Base-by-base conservation (phyloP, 1,140 invertebrate species). In the Lepidurus arcticus region DNA sequence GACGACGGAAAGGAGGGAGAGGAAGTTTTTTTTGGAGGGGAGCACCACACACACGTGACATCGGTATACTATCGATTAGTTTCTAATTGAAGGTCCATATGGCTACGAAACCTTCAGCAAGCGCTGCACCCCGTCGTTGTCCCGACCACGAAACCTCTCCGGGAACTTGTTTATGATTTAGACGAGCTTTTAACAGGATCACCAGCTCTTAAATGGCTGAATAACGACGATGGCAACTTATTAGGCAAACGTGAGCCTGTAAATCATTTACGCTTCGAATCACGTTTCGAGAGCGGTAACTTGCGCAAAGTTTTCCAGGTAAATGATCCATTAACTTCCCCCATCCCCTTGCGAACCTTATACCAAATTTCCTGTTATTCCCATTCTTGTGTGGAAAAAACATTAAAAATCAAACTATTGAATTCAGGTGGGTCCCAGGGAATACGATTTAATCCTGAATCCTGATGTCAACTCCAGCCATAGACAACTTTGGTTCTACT, bases 401-500 rank as follows among this genome's bases (percentile, higher is more conserved):
- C 34, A 34, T 4, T 34, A 34, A 34, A 34, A 34, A 34, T 34
- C 34, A 34, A 34, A 3, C 34, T 44, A 44, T 11, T 43, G 24
- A 47, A 83, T 85, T 76, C 82, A 92, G 91, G 88, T 91, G 82
- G 89, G 88, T 79, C 83, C 86, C n/a, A 85, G 87, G 82, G 94
- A 96, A 82, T 97, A 96, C 83, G 93, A 97, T 81, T 85, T 97
- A 44, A 91, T 96, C 77, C 84, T 97, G 75, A 93, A 90, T 84
- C 92, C 94, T 10, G 95, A 97, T 83, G 90, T 95, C 1, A 96
- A 96, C 85, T 92, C 91, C 34, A 86, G 85, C 8, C 90, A 90
- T 77, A 89, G 94, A 81, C 91, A 93, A 82, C 93, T 96, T 81
- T 97, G 95, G 95, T 97, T 96, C 85, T 97, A 97, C 85, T 97